Evolutionary conservation across 2,888 invertebrate species (phyloP).

Genomic region (Drosophila longiperda): DNA sequence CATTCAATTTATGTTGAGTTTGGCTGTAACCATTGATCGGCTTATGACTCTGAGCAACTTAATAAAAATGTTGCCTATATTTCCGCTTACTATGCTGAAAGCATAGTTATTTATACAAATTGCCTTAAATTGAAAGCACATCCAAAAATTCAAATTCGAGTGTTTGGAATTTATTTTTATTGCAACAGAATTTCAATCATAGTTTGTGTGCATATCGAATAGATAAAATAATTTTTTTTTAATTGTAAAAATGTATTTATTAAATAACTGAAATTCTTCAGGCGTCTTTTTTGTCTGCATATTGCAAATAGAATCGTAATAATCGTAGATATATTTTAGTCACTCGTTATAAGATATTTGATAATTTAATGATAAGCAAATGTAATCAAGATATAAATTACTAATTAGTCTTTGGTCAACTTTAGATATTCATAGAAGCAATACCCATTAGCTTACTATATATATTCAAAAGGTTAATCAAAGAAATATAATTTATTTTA

Average conservation of each 20-base stretch:
- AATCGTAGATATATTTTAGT: too few species aligned
- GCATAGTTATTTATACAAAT: neutral
- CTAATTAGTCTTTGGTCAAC: neutral
- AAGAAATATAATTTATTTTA: neutral
- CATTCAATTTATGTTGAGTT: slow-evolving; percentile 52
- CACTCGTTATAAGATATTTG: neutral
- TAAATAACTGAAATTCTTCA: neutral
- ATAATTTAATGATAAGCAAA: neutral
- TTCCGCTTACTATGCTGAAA: slow-evolving; percentile 10
- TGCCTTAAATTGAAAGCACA: neutral
- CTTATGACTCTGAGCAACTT: slow-evolving; percentile 25
- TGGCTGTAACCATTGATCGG: slow-evolving; percentile 26
- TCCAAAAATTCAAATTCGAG: neutral
- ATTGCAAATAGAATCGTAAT: neutral
- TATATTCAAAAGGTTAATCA: neutral
- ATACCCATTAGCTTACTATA: neutral
- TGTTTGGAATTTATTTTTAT: neutral
- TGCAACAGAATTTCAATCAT: neutral
- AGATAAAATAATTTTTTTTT: neutral
- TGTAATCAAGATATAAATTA: neutral
- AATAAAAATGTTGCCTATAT: slow-evolving; percentile 49
- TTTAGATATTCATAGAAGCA: neutral
- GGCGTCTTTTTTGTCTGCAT: neutral
- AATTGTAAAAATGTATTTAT: neutral
- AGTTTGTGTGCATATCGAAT: neutral